Conservation (phyloP, 2,797 vertebrate genomes). For the Rhynchotus rufescens region DNA sequence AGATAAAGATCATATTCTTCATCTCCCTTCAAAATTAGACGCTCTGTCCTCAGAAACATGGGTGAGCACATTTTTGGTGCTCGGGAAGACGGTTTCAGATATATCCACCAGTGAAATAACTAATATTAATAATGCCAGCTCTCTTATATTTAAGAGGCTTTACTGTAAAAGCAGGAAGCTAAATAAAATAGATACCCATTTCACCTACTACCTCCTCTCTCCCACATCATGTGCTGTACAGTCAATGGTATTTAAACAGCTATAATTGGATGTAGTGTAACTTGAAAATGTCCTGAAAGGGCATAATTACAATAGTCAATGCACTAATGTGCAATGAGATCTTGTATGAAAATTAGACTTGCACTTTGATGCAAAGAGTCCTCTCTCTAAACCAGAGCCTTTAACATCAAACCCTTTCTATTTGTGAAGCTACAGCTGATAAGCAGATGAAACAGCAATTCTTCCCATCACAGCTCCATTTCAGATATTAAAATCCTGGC, state of each 20-base stretch:
- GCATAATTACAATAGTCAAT: constrained; percentile 73
- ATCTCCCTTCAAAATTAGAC: not conserved
- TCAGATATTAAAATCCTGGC: not conserved
- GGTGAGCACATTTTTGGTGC: not conserved
- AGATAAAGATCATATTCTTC: not conserved
- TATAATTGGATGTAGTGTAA: constrained; percentile 65
- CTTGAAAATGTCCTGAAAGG: constrained; percentile 65
- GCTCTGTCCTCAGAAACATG: not conserved
- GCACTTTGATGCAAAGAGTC: constrained; percentile 15
- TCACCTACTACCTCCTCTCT: not conserved
- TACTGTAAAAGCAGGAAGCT: constrained; percentile 54
- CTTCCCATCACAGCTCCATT: not conserved
- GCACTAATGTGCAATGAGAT: constrained; percentile 39
- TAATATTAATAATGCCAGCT: not conserved
- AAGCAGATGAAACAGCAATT: not conserved
- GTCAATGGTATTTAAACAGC: constrained; percentile 70
- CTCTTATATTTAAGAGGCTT: constrained; percentile 26
- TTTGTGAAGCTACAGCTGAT: not conserved
- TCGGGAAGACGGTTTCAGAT: not conserved
- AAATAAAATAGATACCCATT: constrained; percentile 49
- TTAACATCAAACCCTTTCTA: not conserved
- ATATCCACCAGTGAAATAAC: not conserved
- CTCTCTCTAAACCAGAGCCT: constrained; percentile 1
- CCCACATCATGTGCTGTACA: constrained; percentile 30
- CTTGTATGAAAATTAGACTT: constrained; percentile 59